These are phyloP conservation scores for Germaria angustata DNA, from an alignment of 2,888 invertebrate genomes.

Conservation along the genomic window DNA sequence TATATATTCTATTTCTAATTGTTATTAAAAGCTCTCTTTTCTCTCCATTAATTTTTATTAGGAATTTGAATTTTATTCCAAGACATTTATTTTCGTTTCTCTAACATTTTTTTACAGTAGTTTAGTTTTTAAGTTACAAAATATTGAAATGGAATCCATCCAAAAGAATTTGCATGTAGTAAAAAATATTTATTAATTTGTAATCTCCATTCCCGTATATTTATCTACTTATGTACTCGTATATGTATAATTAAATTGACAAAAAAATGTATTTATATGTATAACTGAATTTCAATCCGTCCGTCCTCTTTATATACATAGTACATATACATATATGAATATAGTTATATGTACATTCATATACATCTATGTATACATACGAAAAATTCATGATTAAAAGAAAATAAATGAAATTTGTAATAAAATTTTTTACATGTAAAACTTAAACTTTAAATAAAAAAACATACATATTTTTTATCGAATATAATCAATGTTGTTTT, in stretches of 20 bases:
- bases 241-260: neutral
- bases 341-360: no score
- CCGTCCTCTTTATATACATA: constrained; percentile 37
- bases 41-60: neutral
- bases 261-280: neutral
- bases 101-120: constrained; percentile 1
- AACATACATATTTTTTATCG: neutral
- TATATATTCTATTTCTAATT: constrained; percentile 23
- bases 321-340: constrained; percentile 4
- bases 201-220: constrained; percentile 5
- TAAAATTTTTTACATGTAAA: constrained; percentile 34
- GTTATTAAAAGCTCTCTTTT: constrained; percentile 26
- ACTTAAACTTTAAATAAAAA: no score
- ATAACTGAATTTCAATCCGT: constrained; percentile 59
- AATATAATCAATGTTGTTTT: no score
- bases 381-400: constrained; percentile 25
- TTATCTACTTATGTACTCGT: neutral
- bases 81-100: constrained; percentile 9
- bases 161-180: constrained; percentile 27
- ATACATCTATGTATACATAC: neutral
- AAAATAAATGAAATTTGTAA: constrained; percentile 17
- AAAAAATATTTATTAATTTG: neutral
- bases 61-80: neutral
- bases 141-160: constrained; percentile 2
- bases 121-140: constrained; percentile 43